Conservation (phyloP, 2,888 invertebrate genomes). For the Steromphala cineraria region DNA sequence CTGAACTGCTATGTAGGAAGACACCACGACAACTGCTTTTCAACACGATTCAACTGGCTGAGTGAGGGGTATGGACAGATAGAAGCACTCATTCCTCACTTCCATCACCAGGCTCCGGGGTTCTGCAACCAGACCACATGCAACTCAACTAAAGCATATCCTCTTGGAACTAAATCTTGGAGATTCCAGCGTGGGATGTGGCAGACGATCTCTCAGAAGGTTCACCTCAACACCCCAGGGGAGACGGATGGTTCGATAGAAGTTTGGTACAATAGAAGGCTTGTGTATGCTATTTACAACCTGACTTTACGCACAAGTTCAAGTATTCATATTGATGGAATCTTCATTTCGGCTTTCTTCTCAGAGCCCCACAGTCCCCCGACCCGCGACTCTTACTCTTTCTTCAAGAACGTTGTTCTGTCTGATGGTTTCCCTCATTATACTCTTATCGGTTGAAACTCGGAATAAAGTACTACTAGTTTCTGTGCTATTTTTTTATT, state of each 20-base stretch:
- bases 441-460: background rate
- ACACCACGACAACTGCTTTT: constrained; percentile 47
- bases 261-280: constrained; percentile 46
- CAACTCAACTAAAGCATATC: background rate
- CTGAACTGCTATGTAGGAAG: constrained; percentile 50
- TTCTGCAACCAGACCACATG: constrained; percentile 28
- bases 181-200: constrained; percentile 38
- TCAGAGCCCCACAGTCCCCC: constrained; percentile 44
- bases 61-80: constrained; percentile 50
- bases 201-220: constrained; percentile 48
- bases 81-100: constrained; percentile 46
- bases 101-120: background rate
- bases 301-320: constrained; percentile 42
- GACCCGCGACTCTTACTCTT: constrained; percentile 48
- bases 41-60: constrained; percentile 56
- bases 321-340: constrained; percentile 42
- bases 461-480: no score
- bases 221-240: constrained; percentile 44
- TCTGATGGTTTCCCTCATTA: background rate
- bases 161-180: constrained; percentile 34
- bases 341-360: constrained; percentile 61
- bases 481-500: no score
- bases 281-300: constrained; percentile 36
- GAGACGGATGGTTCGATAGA: constrained; percentile 43
- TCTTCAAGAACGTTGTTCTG: constrained; percentile 51